Conservation (phyloP, 2,113 vertebrate genomes). For the zebrafish (Danio rerio) region DNA sequence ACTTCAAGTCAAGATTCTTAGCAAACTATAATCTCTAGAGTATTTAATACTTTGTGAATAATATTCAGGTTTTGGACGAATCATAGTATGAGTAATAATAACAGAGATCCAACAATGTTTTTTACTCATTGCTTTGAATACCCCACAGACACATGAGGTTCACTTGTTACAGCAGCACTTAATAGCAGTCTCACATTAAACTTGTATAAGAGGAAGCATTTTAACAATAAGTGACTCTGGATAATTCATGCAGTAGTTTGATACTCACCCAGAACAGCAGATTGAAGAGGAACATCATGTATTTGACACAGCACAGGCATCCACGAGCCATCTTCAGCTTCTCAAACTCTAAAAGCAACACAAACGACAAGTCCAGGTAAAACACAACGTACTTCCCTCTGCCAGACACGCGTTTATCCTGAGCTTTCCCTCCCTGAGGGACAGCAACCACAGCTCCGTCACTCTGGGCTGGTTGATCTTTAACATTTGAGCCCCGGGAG, state of each 20-base stretch:
- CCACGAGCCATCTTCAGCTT: slow-evolving; percentile 95
- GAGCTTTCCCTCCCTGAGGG: slow-evolving; percentile 48
- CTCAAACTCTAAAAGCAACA: slow-evolving; percentile 92
- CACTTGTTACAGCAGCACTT: neutral
- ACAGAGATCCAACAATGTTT: too few relatives aligned
- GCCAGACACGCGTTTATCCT: slow-evolving; percentile 63
- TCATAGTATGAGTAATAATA: too few relatives aligned
- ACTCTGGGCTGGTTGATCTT: slow-evolving; percentile 64
- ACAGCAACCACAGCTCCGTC: slow-evolving; percentile 30
- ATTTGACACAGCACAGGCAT: slow-evolving; percentile 98
- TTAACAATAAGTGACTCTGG: neutral
- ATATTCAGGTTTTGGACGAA: too few relatives aligned
- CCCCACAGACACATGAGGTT: neutral
- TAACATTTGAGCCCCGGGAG: slow-evolving; percentile 74
- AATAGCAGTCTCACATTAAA: neutral
- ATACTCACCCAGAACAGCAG: slow-evolving; percentile 96
- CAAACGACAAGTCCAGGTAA: slow-evolving; percentile 89
- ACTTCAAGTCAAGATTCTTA: too few relatives aligned
- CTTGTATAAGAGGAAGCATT: neutral
- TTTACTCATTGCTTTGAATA: neutral
- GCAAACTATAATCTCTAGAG: too few relatives aligned
- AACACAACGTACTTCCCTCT: slow-evolving; percentile 89
- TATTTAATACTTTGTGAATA: too few relatives aligned
- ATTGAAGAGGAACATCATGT: slow-evolving; percentile 99
- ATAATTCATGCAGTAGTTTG: slow-evolving; percentile 18